phyloP scores from a whole-genome alignment of 2,797 vertebrate species.

The Channallabes apus region DNA sequence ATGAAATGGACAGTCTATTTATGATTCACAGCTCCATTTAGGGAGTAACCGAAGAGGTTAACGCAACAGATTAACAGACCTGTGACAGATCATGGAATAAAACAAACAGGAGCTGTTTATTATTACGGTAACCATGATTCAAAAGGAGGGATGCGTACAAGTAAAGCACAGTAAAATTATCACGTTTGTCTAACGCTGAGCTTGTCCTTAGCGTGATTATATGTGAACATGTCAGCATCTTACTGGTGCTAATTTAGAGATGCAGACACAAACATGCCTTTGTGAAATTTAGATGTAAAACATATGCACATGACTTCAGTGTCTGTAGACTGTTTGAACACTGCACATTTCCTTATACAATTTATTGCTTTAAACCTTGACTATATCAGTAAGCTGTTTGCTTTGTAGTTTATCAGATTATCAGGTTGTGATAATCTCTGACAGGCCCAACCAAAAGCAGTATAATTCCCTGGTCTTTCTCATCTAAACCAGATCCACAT shows the following conservation, averaged over 20 bases:
- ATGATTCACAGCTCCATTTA: neutral
- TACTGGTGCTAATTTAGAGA: neutral
- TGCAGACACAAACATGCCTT: neutral
- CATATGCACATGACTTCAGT: neutral
- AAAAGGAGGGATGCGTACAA: neutral
- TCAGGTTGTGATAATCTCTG: constrained; percentile 8
- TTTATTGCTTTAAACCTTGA: neutral
- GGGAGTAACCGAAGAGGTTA: neutral
- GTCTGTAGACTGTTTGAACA: neutral
- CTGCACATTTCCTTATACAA: neutral
- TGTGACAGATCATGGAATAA: neutral
- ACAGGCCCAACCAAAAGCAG: neutral
- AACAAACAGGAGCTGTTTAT: neutral
- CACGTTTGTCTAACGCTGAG: neutral
- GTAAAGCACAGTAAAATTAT: neutral
- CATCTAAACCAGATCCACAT: neutral
- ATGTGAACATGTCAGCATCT: neutral
- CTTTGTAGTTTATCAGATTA: constrained; percentile 20
- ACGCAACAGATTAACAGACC: neutral
- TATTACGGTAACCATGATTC: neutral
- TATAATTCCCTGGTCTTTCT: constrained; percentile 2
- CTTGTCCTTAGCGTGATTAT: neutral
- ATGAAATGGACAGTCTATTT: too few species aligned
- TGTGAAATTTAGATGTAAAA: neutral
- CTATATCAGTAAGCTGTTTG: neutral